phyloP scores from a whole-genome alignment of 2,113 vertebrate genomes.

The Plecotus auritus region DNA sequence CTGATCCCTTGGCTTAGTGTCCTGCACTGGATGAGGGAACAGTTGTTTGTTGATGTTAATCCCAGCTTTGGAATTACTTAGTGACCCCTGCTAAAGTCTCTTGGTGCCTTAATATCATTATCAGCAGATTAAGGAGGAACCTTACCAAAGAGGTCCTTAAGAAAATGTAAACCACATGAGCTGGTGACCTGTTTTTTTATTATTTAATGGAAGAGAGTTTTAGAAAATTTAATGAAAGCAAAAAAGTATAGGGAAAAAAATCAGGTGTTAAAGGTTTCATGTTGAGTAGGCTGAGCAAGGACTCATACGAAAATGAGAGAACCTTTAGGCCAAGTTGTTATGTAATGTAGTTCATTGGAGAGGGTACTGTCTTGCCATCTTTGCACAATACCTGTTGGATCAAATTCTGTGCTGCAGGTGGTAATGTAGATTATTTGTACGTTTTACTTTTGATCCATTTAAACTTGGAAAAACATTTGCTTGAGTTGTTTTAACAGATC shows the following conservation, averaged over 20 bases:
- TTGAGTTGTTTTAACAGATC: conserved; percentile 12
- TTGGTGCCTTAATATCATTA: not conserved
- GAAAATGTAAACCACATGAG: not conserved
- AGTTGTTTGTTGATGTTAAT: conserved; percentile 32
- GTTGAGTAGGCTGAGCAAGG: not conserved
- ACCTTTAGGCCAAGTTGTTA: not conserved
- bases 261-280: not conserved
- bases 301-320: not conserved
- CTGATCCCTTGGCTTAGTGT: not conserved
- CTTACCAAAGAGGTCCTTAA: not conserved
- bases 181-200: not conserved
- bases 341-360: not conserved
- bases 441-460: conserved; percentile 24
- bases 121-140: not conserved
- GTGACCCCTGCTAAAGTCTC: not conserved
- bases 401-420: conserved; percentile 8
- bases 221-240: not conserved
- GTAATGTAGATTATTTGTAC: not conserved
- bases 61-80: not conserved
- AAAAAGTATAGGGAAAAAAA: not conserved
- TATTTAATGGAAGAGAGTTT: not conserved
- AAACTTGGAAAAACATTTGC: not conserved
- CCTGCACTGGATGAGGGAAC: not conserved
- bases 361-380: not conserved
- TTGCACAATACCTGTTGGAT: not conserved